Percentiles rank a stretch among this genome's conserved stretches.
Conservation (phyloP, 1,140 invertebrate species). For the Manduca sexta region DNA sequence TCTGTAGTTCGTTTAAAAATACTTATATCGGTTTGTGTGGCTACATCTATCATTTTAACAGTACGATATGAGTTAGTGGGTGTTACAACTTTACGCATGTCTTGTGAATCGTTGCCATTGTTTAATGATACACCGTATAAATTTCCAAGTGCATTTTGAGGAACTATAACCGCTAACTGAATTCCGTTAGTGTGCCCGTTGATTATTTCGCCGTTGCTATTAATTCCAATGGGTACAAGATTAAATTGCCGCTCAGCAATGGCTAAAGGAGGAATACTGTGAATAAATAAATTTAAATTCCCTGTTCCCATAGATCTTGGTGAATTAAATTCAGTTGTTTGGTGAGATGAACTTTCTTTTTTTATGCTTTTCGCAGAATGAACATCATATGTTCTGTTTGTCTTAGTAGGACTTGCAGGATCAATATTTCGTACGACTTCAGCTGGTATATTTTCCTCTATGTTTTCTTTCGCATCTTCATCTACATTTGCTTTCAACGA, state of each 20-base stretch:
- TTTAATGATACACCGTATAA: constrained; percentile 52
- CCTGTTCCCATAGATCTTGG: constrained; percentile 49
- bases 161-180: constrained; percentile 74
- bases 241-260: constrained; percentile 59
- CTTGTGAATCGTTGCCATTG: constrained; percentile 37
- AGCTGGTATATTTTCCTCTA: constrained; percentile 14
- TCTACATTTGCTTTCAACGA: constrained; percentile 17
- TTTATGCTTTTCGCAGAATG: constrained; percentile 54
- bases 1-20: constrained; percentile 27
- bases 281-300: constrained; percentile 64
- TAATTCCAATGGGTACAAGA: constrained; percentile 63
- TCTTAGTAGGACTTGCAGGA: constrained; percentile 52
- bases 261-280: constrained; percentile 57
- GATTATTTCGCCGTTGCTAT: constrained; percentile 51
- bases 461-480: constrained; percentile 26
- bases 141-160: constrained; percentile 61
- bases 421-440: constrained; percentile 26
- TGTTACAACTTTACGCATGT: constrained; percentile 72
- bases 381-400: constrained; percentile 56
- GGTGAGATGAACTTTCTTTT: constrained; percentile 52
- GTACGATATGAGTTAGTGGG: constrained; percentile 75
- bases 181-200: constrained; percentile 55
- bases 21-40: constrained; percentile 79
- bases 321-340: constrained; percentile 59
- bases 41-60: constrained; percentile 74